A percentile compares a stretch with the other conserved stretches of the same genome.
Evolutionary conservation across 2,113 vertebrate species (phyloP).

Genomic region (Thalassoma bifasciatum): DNA sequence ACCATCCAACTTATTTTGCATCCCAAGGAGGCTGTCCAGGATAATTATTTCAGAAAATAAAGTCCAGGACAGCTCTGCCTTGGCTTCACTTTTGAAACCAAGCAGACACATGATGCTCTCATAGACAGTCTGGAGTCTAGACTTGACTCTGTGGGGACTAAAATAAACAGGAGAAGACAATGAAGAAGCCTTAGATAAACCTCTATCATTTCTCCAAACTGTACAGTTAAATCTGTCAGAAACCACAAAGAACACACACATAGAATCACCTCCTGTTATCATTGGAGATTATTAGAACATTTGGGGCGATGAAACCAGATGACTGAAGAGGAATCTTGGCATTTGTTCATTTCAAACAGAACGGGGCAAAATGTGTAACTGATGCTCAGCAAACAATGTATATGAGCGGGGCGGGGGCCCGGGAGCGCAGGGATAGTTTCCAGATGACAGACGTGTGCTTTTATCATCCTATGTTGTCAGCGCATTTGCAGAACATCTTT

Average conservation of each 20-base stretch:
- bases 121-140: neutral
- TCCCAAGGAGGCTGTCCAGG: too few relatives aligned
- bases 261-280: conserved; percentile 49
- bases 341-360: conserved; percentile 67
- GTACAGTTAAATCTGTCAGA: neutral
- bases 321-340: conserved; percentile 67
- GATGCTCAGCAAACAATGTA: conserved; percentile 70
- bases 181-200: neutral
- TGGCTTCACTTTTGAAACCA: neutral
- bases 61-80: neutral
- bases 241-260: conserved; percentile 29
- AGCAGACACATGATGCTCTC: neutral
- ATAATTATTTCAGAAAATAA: too few relatives aligned
- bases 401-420: conserved; percentile 8
- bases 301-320: conserved; percentile 16
- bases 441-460: conserved; percentile 63
- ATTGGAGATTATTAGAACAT: conserved; percentile 53
- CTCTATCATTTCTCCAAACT: neutral
- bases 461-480: conserved; percentile 60
- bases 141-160: neutral
- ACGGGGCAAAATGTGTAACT: conserved; percentile 59
- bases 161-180: neutral
- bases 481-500: conserved; percentile 35
- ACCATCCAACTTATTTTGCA: too few relatives aligned
- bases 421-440: conserved; percentile 50